Base-by-base conservation (phyloP, 1,140 invertebrate genomes). In the Drosophila bipectinata region DNA sequence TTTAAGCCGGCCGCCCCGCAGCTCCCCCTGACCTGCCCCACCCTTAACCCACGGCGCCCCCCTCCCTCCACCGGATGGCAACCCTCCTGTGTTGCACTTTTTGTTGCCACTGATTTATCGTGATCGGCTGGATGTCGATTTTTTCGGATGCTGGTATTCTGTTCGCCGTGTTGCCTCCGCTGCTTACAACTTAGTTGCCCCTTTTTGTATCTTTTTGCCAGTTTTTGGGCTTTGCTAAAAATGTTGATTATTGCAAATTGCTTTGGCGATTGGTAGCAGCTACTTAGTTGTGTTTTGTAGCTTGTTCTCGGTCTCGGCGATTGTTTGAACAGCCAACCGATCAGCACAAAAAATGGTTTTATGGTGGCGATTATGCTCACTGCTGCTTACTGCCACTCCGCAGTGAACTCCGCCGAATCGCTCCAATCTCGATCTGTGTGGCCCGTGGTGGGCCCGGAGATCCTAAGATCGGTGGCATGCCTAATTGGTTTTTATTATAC, bases 221-320 rank as follows among this genome's bases (percentile, higher is more conserved):
- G 45, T 51, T 66, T 54, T 66, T 56, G 10, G 56, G 41, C 76
- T 84, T 83, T 84, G 72, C 72, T 75, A 87, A 85, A 81, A 87
- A 87, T 88, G 83, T 87, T 87, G 83, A 87, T 87, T 88, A 87
- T 88, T 87, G 83, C 83, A 87, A 87, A 87, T 87, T 87, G 83
- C 84, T 87, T 83, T 88, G 83, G 83, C 83, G 72, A 88, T 87
- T 87, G 83, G 83, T 79, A 88, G 83, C 83, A 87, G 83, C 83
- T 88, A 88, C 82, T 87, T 88, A 88, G 83, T 78, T 87, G 79
- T 82, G 78, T 87, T 87, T 74, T 75, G 57, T 60, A 63, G 75
- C 81, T 85, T 88, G 82, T 87, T 82, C 83, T 85, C 72, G 59
- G 75, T 82, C 83, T 85, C 72, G 59, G 75, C 83, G 83, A 87